Base-by-base conservation (phyloP, 2,797 vertebrate species). In the Sparus aurata region DNA sequence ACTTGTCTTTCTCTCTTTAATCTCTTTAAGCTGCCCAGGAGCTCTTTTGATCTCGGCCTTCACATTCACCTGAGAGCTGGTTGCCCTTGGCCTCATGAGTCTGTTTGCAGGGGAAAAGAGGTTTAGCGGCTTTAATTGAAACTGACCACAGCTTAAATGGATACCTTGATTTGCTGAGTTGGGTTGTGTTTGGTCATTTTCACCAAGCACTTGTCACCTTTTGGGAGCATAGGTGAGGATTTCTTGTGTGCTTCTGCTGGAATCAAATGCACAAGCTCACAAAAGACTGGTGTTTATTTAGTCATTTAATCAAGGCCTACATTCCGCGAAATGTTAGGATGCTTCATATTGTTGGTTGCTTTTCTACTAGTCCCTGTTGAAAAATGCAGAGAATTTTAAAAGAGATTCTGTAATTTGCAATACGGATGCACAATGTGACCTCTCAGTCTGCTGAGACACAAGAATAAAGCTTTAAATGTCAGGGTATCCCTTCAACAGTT, bases 1-100 rank as follows among this genome's bases (percentile, higher is more conserved):
- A 54, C 41, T 75, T 69, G 75, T 85, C 71, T 77, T n/a, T 63
- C 59, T 74, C 52, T 83, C 54, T 84, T 84, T 90, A 85, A 87
- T 87, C 85, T 75, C 65, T 11, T 11, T 54, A 82, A 87, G 59
- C 69, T 80, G 52, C 73, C 72, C 55, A 25, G 59, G 38, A 80
- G 67, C 75, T 76, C 50, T 67, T 86, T 88, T 85, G 85, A 90
- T 84, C 77, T 81, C 10, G 0, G 59, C 2, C 7, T 61, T 81
- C 34, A 75, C 66, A 43, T 53, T 87, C 58, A 72, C 62, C 64
- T 80, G 76, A 83, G 84, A 84, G 74, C 62, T 59, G 60, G 79
- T 59, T 72, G 59, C 66, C 76, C 54, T 30, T 41, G 57, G 73
- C 57, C 73, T 81, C 34, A 0, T 18, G 20, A 55, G 27, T 65